Percentiles rank a stretch among this genome's conserved stretches.
Evolutionary conservation across 2,113 vertebrate genomes (phyloP).

Genomic region (Fulica atra): DNA sequence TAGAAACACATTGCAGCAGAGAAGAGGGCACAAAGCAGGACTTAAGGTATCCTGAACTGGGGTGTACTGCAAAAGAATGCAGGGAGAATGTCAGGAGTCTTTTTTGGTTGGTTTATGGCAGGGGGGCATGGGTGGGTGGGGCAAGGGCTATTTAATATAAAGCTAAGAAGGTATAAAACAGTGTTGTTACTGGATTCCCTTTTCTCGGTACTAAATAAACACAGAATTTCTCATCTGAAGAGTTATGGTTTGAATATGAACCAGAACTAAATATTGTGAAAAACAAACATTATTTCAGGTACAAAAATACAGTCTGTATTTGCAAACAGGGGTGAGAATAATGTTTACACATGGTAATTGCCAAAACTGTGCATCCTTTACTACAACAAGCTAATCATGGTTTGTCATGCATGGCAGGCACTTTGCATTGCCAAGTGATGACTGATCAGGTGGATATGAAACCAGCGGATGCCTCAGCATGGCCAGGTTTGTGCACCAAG

Average conservation of each 20-base stretch:
- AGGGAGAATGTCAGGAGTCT: neutral
- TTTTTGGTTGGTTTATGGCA: neutral
- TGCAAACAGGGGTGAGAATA: neutral
- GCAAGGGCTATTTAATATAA: neutral
- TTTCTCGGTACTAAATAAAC: neutral
- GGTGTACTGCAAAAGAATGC: neutral
- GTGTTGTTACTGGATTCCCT: neutral
- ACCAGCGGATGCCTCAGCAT: neutral
- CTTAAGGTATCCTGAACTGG: neutral
- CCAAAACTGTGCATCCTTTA: neutral
- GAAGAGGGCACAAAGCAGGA: neutral
- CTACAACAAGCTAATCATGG: neutral
- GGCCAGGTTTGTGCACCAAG: neutral
- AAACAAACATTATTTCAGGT: neutral
- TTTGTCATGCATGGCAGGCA: neutral
- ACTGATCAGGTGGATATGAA: neutral
- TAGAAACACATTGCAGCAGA: neutral
- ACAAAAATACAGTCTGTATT: neutral
- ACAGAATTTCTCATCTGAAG: neutral
- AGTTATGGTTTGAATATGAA: neutral
- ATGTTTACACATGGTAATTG: neutral
- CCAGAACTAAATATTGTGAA: neutral
- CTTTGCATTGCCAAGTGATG: neutral
- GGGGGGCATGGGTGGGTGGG: too few relatives aligned
- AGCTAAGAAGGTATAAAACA: neutral